Percentiles rank a stretch among this genome's conserved stretches.
Evolutionary conservation across 2,113 vertebrate species (phyloP).

Genomic region (Patagioenas fasciata): DNA sequence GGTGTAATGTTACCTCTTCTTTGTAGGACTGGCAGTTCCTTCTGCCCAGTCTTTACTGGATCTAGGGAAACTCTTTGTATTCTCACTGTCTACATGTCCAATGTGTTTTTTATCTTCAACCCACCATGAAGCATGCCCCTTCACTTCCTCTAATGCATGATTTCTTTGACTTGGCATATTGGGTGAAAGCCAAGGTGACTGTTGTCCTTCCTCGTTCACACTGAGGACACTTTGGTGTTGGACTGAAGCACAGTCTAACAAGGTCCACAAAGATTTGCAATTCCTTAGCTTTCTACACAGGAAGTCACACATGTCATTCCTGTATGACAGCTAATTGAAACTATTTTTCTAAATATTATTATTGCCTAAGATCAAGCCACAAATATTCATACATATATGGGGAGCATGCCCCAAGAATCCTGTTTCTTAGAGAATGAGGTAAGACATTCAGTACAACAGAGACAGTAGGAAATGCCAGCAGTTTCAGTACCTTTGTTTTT

Average conservation of each 20-base stretch:
- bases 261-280: not conserved
- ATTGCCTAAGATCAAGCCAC: not conserved
- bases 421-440: not conserved
- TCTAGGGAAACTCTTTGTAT: not conserved
- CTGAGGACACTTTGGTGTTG: not conserved
- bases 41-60: not conserved
- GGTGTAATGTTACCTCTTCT: constrained; percentile 36
- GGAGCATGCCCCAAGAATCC: not conserved
- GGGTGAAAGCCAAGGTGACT: not conserved
- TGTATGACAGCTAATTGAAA: not conserved
- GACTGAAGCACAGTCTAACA: not conserved
- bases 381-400: not conserved
- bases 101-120: not conserved
- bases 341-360: not conserved
- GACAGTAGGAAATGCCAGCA: not conserved
- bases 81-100: not conserved
- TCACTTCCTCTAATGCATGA: not conserved
- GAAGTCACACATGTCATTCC: not conserved
- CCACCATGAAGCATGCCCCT: not conserved
- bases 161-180: not conserved
- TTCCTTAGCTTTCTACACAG: not conserved
- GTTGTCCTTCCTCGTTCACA: not conserved
- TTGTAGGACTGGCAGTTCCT: not conserved
- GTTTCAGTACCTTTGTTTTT: not conserved
- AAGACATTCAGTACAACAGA: not conserved